These are phyloP conservation scores for Pristiophorus japonicus DNA, from an alignment of 2,113 vertebrate genomes.

Conservation along the genomic window DNA sequence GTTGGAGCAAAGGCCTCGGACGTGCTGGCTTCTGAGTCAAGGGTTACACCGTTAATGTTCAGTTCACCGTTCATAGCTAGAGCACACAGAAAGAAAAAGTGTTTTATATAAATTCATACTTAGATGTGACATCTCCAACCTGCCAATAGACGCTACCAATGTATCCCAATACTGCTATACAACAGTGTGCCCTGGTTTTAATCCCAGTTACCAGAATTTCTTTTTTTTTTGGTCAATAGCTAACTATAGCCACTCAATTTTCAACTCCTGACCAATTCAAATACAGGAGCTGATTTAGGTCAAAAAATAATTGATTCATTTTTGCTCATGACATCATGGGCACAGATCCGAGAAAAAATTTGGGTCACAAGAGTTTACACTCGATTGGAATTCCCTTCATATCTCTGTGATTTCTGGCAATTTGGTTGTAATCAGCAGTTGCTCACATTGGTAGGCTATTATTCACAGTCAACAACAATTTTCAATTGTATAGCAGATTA, in stretches of 20 bases:
- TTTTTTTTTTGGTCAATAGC: background rate
- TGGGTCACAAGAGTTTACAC: background rate
- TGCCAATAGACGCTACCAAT: background rate
- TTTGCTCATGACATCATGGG: background rate
- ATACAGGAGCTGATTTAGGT: background rate
- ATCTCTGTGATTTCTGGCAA: background rate
- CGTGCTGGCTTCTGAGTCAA: conserved; percentile 80
- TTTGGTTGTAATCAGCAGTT: background rate
- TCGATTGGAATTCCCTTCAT: background rate
- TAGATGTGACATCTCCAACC: background rate
- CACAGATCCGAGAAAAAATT: background rate
- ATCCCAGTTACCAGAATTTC: background rate
- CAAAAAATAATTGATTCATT: background rate
- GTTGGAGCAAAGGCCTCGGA: conserved; percentile 72
- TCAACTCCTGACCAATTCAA: background rate
- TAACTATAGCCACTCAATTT: background rate
- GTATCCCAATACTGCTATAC: background rate
- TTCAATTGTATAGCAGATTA: background rate
- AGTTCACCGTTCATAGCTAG: conserved; percentile 87
- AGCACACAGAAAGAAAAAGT: background rate
- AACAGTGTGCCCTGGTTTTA: background rate
- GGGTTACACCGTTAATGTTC: conserved; percentile 96
- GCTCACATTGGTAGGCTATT: background rate
- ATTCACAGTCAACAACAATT: background rate
- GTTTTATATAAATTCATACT: background rate